These are phyloP conservation scores for Crocallis elinguaria DNA, from an alignment of 2,888 invertebrate genomes.

Conservation along the genomic window DNA sequence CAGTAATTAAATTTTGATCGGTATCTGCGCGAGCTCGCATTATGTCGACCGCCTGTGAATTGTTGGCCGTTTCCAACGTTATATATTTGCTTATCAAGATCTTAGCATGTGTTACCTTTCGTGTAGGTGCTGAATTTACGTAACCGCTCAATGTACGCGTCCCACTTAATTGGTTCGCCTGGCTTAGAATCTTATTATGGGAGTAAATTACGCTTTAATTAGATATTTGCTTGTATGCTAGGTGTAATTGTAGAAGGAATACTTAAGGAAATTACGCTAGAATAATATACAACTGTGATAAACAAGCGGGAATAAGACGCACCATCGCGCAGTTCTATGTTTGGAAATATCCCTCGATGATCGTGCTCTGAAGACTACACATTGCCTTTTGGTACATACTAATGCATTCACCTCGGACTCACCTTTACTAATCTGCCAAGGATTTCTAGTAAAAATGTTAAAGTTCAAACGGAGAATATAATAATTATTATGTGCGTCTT, in stretches of 20 bases:
- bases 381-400: slow-evolving; percentile 13
- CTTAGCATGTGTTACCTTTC: slow-evolving; percentile 34
- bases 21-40: slow-evolving; percentile 47
- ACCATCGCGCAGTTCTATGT: slow-evolving; percentile 11
- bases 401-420: slow-evolving; percentile 43
- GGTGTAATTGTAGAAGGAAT: slow-evolving; percentile 20
- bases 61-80: slow-evolving; percentile 41
- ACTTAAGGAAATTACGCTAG: slow-evolving; percentile 10
- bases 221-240: slow-evolving; percentile 20
- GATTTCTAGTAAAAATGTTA: slow-evolving; percentile 49
- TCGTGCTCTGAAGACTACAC: slow-evolving; percentile 7
- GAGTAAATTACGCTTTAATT: slow-evolving; percentile 26
- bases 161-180: slow-evolving; percentile 34
- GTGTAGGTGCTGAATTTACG: slow-evolving; percentile 39
- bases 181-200: slow-evolving; percentile 25
- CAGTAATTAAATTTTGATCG: slow-evolving; percentile 61
- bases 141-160: slow-evolving; percentile 33
- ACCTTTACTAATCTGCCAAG: slow-evolving; percentile 50
- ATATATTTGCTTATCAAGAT: slow-evolving; percentile 44
- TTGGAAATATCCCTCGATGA: slow-evolving; percentile 16
- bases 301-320: neutral
- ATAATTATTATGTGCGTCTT: slow-evolving; percentile 21
- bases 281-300: slow-evolving; percentile 15
- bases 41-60: slow-evolving; percentile 41
- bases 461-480: slow-evolving; percentile 46